phyloP scores from a whole-genome alignment of 2,113 vertebrate genomes.

The Syrmaticus mikado region DNA sequence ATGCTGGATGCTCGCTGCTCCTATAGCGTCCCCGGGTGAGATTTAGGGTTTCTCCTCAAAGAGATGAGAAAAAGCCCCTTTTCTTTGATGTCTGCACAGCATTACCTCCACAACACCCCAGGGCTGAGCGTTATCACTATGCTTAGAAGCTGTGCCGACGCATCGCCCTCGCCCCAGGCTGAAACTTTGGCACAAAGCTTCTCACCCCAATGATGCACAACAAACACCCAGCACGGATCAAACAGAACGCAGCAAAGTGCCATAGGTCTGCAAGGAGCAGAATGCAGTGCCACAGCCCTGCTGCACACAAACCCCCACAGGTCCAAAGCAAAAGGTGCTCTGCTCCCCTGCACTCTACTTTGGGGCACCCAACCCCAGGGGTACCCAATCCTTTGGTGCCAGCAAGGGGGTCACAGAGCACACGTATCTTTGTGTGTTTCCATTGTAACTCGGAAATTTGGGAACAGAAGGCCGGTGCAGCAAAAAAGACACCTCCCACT shows the following conservation, averaged over 20 bases:
- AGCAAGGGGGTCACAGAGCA: not conserved
- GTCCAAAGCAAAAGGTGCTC: not conserved
- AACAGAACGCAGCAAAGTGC: not conserved
- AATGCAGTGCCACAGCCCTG: not conserved
- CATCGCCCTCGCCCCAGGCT: not conserved
- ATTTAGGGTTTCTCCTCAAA: not conserved
- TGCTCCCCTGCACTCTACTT: not conserved
- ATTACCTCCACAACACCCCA: fast-evolving
- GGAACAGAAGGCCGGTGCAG: not conserved
- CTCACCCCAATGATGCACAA: not conserved
- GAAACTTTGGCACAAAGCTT: not conserved
- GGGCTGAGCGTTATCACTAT: not conserved
- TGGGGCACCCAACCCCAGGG: too few relatives aligned
- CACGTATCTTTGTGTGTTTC: not conserved
- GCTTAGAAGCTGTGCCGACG: not conserved
- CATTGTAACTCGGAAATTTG: not conserved
- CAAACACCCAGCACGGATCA: not conserved
- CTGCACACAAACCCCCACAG: not conserved
- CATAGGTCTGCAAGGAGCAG: not conserved
- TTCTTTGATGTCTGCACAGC: not conserved
- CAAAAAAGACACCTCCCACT: not conserved
- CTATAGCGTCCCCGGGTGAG: not conserved
- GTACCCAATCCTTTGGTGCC: not conserved
- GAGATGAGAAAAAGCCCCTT: not conserved
- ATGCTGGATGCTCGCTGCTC: not conserved